Evolutionary conservation across 2,888 invertebrate species (phyloP), one percentile per base, ranked within the genome.

Genomic region (Leucania comma): DNA sequence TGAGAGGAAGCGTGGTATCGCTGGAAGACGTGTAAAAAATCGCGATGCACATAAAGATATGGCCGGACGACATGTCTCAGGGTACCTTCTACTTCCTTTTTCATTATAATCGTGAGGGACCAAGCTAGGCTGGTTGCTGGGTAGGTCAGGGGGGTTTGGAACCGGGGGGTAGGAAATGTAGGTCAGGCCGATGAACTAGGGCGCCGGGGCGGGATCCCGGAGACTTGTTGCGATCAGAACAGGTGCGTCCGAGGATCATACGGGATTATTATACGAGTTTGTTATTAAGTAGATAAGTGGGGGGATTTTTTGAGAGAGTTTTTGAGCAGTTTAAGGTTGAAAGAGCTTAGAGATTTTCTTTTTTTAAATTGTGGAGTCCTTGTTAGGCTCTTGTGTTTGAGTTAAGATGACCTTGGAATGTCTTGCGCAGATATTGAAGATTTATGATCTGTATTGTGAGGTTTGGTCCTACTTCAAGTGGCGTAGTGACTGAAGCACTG

Each of bases 131-230:
- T 81, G 86, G 84, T 63, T 24, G 69, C 26, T 48, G 60, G 73
- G 57, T 56, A 75, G 85, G 83, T 83, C 78, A 72, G 83, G 75
- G 86, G 79, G 81, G 81, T 56, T 51, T 17, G 69, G 68, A 59
- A 72, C 54, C 58, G 66, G 42, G 70, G 58, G 75, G 73, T 77
- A 71, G 75, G 72, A 54, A 73, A 89, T 88, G 80, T 89, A 83
- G 89, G 90, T 90, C 90, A 90, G 90, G 90, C 85, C 90, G 86
- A 88, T 90, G 90, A 90, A 90, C 90, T 90, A 86, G 90, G 89
- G 79, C 89, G 88, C 86, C 65, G 72, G 84, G 84, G 82, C 50
- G 83, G 71, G 67, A 62, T 78, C 84, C 77, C 83, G 64, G 78
- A 79, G 84, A 80, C 82, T 83, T 87, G 83, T 84, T 84, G 83